Conservation (phyloP, 2,888 invertebrate genomes). For the Spialia ferax region DNA sequence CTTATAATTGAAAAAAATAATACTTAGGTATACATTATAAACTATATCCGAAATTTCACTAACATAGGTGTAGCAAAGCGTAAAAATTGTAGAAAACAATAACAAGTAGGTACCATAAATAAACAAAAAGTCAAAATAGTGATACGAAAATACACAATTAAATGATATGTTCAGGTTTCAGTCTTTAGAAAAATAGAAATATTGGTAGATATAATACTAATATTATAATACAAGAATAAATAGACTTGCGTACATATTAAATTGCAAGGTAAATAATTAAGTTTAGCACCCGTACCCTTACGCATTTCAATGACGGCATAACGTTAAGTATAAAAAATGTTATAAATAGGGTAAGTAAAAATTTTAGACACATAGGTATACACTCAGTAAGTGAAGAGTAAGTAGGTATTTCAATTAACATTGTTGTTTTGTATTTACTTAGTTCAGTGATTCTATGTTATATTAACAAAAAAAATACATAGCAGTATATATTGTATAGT, state of each 20-base stretch:
- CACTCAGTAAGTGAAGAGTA: neutral
- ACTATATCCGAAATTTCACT: neutral
- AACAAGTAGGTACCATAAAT: slow-evolving; percentile 34
- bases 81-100: neutral
- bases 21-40: no score
- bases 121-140: slow-evolving; percentile 42
- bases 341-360: neutral
- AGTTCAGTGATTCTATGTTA: no score
- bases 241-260: slow-evolving; percentile 33
- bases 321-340: slow-evolving; percentile 30
- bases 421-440: neutral
- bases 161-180: slow-evolving; percentile 75
- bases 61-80: neutral
- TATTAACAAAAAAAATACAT: no score
- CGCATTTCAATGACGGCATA: slow-evolving; percentile 38
- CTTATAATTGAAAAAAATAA: no score
- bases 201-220: slow-evolving; percentile 48
- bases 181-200: slow-evolving; percentile 68
- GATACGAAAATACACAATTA: slow-evolving; percentile 52
- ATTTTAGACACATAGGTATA: neutral
- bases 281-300: slow-evolving; percentile 41
- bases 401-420: neutral
- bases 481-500: no score
- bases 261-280: slow-evolving; percentile 40
- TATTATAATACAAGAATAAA: slow-evolving; percentile 42